Conservation (phyloP, 2,888 invertebrate species). For the Drosophila quinaria region DNA sequence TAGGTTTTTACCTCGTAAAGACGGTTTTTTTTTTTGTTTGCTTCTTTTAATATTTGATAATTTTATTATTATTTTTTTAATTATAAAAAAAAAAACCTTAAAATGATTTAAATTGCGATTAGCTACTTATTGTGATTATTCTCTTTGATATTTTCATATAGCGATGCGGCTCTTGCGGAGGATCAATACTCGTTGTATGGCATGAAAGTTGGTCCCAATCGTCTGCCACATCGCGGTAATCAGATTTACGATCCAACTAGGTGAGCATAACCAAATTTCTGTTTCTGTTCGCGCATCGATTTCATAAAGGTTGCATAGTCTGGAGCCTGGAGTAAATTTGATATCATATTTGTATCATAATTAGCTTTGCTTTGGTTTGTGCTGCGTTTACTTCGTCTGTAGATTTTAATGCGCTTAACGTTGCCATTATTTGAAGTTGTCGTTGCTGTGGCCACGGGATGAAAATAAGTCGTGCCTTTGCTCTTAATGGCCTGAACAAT, state of each 20-base stretch:
- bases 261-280: conserved; percentile 68
- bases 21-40: too few relatives aligned
- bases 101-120: not conserved
- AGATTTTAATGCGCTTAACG: conserved; percentile 84
- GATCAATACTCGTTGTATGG: conserved; percentile 91
- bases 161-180: conserved; percentile 90
- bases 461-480: conserved; percentile 87
- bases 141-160: conserved; percentile 69
- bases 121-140: not conserved
- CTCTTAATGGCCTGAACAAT: conserved; percentile 91
- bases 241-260: conserved; percentile 86
- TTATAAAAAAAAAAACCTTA: too few relatives aligned
- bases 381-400: conserved; percentile 73
- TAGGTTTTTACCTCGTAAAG: too few relatives aligned
- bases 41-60: too few relatives aligned
- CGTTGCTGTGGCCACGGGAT: conserved; percentile 80
- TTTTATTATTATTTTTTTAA: too few relatives aligned
- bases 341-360: not conserved
- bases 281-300: conserved; percentile 43
- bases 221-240: conserved; percentile 86
- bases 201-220: conserved; percentile 88
- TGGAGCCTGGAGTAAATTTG: conserved; percentile 22
- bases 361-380: not conserved
- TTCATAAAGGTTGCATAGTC: conserved; percentile 62
- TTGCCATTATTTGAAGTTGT: conserved; percentile 70